Evolutionary conservation across 2,888 invertebrate species (phyloP), one percentile per base, ranked within the genome.

Genomic region (Caenorhabditis japonica): DNA sequence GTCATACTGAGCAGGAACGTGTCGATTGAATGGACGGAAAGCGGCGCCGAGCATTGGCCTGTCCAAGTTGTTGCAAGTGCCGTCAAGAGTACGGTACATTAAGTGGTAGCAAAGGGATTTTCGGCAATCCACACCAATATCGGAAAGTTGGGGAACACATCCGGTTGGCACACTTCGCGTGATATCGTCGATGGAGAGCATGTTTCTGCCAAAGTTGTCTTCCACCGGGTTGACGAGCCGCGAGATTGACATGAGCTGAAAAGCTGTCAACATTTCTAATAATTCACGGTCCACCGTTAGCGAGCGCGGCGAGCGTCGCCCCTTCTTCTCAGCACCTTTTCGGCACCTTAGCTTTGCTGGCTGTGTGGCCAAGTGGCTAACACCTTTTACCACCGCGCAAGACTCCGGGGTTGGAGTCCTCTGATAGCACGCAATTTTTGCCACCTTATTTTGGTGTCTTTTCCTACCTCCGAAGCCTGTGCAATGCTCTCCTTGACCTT

Each of bases 1-100:
- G 56, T 87, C 87, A 74, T 87, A 87, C 33, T 85, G 75, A 7
- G 86, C 77, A 4, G 87, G 82, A 75, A 85, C 75, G 60, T 85
- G 80, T 58, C 86, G 78, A 51, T 77, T 77, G 66, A 85, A 87
- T 17, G 93, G 93, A 0, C 93, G 93, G 76, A 95, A 91, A 0
- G 97, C 94, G 0, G 95, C 92, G 10, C 97, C 97, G 94, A 94
- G 94, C 60, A 93, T 93, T 0, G 95, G 94, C 88, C 95, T 91
- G 59, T 91, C 91, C 55, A 95, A 91, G 89, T 99, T 99, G 89
- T 99, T 99, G 88, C 99, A 99, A 17, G 93, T 93, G 0, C 97
- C 99, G 88, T 97, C 96, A 70, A 94, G 91, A 59, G 92, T 92
- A 0, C 97, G 92, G 75, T 83, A 86, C 75, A 79, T 78, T 23